These are phyloP conservation scores for Sclerodermus sp. DNA, from an alignment of 2,888 invertebrate species.

Conservation along the genomic window DNA sequence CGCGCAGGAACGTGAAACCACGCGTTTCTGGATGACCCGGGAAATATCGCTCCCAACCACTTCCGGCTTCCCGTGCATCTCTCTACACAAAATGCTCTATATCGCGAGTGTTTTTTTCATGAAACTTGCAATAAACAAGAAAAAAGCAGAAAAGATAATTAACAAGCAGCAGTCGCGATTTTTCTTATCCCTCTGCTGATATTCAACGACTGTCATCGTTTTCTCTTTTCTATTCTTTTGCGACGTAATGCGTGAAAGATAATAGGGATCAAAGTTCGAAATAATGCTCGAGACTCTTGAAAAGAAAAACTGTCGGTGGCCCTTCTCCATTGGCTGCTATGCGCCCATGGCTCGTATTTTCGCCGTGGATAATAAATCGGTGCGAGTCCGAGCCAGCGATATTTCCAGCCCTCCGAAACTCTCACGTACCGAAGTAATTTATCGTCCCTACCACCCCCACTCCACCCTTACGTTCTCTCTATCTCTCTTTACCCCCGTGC, in stretches of 20 bases:
- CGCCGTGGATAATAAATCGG: slow-evolving; percentile 21
- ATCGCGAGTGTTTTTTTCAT: no score
- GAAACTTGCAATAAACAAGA: no score
- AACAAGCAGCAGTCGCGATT: no score
- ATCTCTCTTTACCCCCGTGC: background rate
- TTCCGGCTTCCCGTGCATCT: background rate
- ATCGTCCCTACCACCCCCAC: slow-evolving; percentile 18
- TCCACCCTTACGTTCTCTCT: no score
- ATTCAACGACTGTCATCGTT: no score
- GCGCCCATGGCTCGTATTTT: slow-evolving; percentile 19
- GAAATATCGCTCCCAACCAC: no score
- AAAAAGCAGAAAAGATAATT: no score
- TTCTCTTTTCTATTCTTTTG: no score
- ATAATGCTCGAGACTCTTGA: slow-evolving; percentile 12
- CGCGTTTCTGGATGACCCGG: no score
- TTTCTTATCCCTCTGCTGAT: no score
- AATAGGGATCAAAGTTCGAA: background rate
- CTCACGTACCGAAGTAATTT: slow-evolving; percentile 22
- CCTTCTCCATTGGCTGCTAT: slow-evolving; percentile 5
- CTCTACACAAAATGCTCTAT: background rate
- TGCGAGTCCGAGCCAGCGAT: slow-evolving; percentile 11
- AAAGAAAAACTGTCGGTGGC: slow-evolving; percentile 1
- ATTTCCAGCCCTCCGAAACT: slow-evolving; percentile 17
- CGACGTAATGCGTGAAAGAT: no score
- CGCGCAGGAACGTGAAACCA: background rate